phyloP scores from a whole-genome alignment of 2,113 vertebrate species.

The Rafetus swinhoei region DNA sequence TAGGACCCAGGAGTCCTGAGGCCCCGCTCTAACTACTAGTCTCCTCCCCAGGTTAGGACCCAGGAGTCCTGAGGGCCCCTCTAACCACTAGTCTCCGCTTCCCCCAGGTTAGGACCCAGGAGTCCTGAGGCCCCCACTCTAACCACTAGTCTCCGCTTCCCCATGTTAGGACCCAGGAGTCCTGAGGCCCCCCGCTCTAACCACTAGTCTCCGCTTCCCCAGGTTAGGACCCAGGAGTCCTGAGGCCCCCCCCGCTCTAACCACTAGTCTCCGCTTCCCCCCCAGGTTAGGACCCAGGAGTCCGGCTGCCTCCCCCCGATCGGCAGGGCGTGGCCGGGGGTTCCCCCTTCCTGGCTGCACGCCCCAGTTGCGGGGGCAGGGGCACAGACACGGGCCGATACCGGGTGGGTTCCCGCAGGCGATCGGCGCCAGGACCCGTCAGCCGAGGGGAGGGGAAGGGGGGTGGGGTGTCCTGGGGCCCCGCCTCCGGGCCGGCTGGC shows the following conservation, averaged over 20 bases:
- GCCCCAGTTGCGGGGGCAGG: background rate
- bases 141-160: background rate
- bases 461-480: background rate
- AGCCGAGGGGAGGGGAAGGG: background rate
- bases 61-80: background rate
- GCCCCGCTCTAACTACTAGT: background rate
- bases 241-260: too few relatives aligned
- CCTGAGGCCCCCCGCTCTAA: too few relatives aligned
- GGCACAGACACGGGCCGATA: background rate
- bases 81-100: too few relatives aligned
- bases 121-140: background rate
- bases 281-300: background rate
- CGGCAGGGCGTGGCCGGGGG: background rate
- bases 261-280: background rate
- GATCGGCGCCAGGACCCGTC: too few relatives aligned
- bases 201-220: background rate
- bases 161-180: background rate
- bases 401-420: background rate
- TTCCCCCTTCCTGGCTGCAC: background rate
- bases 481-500: background rate
- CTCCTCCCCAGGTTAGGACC: background rate
- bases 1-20: background rate
- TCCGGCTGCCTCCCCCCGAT: background rate
- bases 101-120: background rate
- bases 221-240: background rate